Evolutionary conservation across 2,797 vertebrate species (phyloP), one percentile per base, ranked within the genome.

Genomic region (Schizothorax lantsangensis): DNA sequence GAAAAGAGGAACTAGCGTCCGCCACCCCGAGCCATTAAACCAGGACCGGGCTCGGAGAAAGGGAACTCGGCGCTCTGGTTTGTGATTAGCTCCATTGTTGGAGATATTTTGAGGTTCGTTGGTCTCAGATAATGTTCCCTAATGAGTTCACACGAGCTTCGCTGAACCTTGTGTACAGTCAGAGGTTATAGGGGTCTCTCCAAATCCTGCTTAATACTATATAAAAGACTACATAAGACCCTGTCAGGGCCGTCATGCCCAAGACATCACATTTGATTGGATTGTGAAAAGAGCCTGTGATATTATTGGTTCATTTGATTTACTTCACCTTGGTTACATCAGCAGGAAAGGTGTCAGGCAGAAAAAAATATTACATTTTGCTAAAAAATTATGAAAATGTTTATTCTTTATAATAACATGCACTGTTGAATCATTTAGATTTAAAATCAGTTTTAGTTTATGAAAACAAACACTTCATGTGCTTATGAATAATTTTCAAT

Each of bases 1-100:
- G 74, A 64, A 59, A 19, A 54, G 19, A 71, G 64, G 23, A 69
- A 66, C 52, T 52, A 43, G 33, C 10, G 11, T 72, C 21, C n/a
- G 14, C 73, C 68, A 45, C 64, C 47, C 26, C 3, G 15, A 84
- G 66, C 43, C 66, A 57, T 49, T 83, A 45, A 73, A 86, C 82
- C 68, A 47, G 75, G 68, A 73, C 80, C 93, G 89, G 92, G 90
- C 93, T 93, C 91, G 91, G 91, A 94, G 92, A 91, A 90, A 91
- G 92, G 83, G 91, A 92, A 92, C 90, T 73, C 72, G 86, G 87
- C 93, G 88, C 88, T 88, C 40, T 92, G 89, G 93, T 89, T 84
- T 88, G 82, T 94, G 91, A 94, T 95, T 95, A 94, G 90, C 89
- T 92, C 88, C 89, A 93, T 94, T 95, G 92, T 95, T 92, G 90